These are phyloP conservation scores for Ornithoptera alexandrae DNA, from an alignment of 2,888 invertebrate genomes.

Conservation along the genomic window DNA sequence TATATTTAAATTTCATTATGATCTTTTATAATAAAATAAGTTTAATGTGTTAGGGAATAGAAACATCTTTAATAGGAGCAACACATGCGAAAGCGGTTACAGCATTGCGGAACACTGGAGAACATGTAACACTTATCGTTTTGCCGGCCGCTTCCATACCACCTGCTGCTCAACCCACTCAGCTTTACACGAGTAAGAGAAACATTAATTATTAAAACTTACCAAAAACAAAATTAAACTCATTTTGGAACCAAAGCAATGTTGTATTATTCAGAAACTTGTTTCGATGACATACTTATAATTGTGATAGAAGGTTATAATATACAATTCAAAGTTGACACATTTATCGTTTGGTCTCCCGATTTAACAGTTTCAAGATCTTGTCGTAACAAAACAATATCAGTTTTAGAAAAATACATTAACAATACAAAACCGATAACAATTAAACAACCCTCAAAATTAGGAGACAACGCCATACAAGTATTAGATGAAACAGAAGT, in stretches of 20 bases:
- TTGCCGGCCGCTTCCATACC: conserved; percentile 69
- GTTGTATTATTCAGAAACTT: neutral
- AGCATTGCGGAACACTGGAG: conserved; percentile 70
- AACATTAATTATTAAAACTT: too few relatives aligned
- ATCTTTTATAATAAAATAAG: neutral
- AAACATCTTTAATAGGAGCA: conserved; percentile 71
- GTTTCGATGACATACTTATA: neutral
- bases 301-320: neutral
- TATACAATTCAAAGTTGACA: too few relatives aligned
- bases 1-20: too few relatives aligned
- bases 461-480: neutral
- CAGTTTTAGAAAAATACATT: neutral
- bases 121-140: conserved; percentile 71
- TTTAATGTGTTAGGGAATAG: conserved; percentile 59
- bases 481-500: neutral
- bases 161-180: conserved; percentile 63
- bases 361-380: neutral
- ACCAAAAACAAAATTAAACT: neutral
- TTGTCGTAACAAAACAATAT: neutral
- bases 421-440: neutral
- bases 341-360: neutral
- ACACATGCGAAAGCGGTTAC: conserved; percentile 74
- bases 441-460: neutral
- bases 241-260: neutral
- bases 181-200: conserved; percentile 67